phyloP scores from a whole-genome alignment of 2,797 vertebrate species.

The Antennarius maculatus region DNA sequence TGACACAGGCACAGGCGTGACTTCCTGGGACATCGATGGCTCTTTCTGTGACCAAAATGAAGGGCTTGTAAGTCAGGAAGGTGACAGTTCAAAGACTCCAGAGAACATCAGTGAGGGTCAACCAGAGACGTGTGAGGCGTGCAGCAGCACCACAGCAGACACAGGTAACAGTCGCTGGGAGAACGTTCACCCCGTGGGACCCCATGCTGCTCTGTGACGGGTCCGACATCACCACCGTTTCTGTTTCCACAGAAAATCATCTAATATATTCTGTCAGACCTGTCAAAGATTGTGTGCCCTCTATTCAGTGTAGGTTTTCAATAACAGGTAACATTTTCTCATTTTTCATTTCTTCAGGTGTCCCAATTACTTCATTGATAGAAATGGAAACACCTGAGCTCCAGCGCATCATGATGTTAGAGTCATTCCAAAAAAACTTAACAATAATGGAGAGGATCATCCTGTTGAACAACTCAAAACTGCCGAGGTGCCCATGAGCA shows the following conservation, averaged over 20 bases:
- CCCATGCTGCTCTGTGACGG: background rate
- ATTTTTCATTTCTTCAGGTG: conserved; percentile 61
- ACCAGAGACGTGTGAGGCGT: background rate
- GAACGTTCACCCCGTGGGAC: background rate
- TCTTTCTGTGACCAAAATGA: conserved; percentile 56
- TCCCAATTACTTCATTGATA: conserved; percentile 64
- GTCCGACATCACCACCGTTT: background rate
- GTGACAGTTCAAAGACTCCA: background rate
- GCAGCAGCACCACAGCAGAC: conserved; percentile 2
- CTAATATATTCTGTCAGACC: background rate
- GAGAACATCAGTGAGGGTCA: conserved; percentile 14
- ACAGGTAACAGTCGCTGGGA: conserved; percentile 21
- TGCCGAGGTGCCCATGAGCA: too few relatives aligned
- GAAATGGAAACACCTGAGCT: conserved; percentile 52
- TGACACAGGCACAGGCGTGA: conserved; percentile 74
- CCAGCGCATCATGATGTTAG: conserved; percentile 79
- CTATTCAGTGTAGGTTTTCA: background rate
- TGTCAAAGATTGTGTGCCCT: too few relatives aligned
- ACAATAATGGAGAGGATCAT: conserved; percentile 86
- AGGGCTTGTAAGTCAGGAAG: background rate
- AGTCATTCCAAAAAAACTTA: conserved; percentile 81
- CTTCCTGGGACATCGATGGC: conserved; percentile 38
- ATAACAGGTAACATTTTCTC: background rate
- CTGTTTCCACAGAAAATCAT: background rate
- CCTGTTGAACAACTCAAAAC: conserved; percentile 72